phyloP scores from a whole-genome alignment of 2,797 vertebrate genomes.

The Microcaecilia unicolor region DNA sequence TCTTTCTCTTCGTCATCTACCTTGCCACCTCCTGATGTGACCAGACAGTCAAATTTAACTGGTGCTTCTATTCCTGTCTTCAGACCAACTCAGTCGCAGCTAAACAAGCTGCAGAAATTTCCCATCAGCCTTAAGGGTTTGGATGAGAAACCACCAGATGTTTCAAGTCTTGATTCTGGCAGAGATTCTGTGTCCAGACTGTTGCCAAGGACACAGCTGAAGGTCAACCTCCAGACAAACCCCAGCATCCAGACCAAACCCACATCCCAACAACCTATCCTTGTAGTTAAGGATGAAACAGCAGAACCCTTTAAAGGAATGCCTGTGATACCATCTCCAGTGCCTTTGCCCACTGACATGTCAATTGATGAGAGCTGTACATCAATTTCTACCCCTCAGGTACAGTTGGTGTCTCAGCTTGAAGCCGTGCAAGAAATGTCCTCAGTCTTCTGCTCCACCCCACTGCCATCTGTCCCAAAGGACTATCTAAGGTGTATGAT shows the following conservation, averaged over 20 bases:
- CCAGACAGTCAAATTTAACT: not conserved
- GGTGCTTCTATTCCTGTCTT: slow-evolving; percentile 18
- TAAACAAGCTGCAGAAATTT: slow-evolving; percentile 57
- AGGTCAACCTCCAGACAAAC: slow-evolving; percentile 21
- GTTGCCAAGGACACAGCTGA: slow-evolving; percentile 26
- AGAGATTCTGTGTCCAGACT: slow-evolving; percentile 6
- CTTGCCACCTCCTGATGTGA: slow-evolving; percentile 2
- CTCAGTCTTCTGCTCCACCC: slow-evolving; percentile 7
- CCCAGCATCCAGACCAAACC: slow-evolving; percentile 16
- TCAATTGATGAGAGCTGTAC: slow-evolving; percentile 22
- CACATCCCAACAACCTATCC: slow-evolving; percentile 32
- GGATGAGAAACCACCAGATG: slow-evolving; percentile 18
- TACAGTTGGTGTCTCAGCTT: slow-evolving; percentile 41
- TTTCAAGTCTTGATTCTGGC: accelerated
- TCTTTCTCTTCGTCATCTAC: slow-evolving; percentile 24
- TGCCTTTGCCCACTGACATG: slow-evolving; percentile 26
- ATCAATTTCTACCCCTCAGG: slow-evolving; percentile 29
- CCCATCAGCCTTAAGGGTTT: slow-evolving; percentile 57
- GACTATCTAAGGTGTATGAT: slow-evolving; percentile 53
- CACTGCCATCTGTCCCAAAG: not conserved
- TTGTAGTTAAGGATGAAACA: slow-evolving; percentile 35
- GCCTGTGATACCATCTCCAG: slow-evolving; percentile 2
- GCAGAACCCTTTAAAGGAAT: not conserved
- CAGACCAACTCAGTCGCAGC: slow-evolving; percentile 39
- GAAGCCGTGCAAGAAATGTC: slow-evolving; percentile 39